Evolutionary conservation across 1,140 invertebrate genomes (phyloP), one percentile per base, ranked within the genome.

Genomic region (Microplitis mediator): DNA sequence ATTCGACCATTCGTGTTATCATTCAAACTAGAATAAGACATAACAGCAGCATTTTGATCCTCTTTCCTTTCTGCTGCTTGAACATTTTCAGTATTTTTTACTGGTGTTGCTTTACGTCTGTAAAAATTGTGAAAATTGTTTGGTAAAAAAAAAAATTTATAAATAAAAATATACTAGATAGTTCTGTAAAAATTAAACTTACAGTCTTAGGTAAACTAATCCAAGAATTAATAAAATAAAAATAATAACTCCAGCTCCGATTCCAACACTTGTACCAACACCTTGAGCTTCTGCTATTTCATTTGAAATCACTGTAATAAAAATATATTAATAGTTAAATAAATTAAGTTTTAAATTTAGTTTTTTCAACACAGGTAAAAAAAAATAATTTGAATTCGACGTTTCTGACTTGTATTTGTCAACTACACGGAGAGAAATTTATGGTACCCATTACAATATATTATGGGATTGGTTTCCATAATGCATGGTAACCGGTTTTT

Each of bases 11-110:
- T 81, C 14, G 86, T 86, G n/a, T 89, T 88, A 78, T 93, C 92
- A 77, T 92, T 93, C 1, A 94, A 84, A 11, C 91, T 94, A 9
- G 94, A 93, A 78, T 95, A 95, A 39, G 93, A 95, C 93, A 95
- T 95, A 0, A 95, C 94, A 0, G 94, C 93, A 0, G 94, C 93
- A 79, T 92, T 94, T 78, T 94, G 91, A 77, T 95, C 93, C 84
- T 95, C 94, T 82, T 95, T 95, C 32, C 93, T 88, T 77, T 94
- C 93, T 2, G 93, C 93, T 1, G 93, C 93, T 87, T 95, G 93
- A 8, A 96, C 91, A 77, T 95, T 95, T 82, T 95, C 94, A 0
- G 94, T 95, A 79, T 95, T 95, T 82, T 95, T 96, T 0, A 95
- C 93, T 1, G 94, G 93, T 16, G 92, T 91, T 65, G 93, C 92